A percentile compares a stretch with the other conserved stretches of the same genome.
Evolutionary conservation across 2,888 invertebrate genomes (phyloP).

Genomic region (Marasmarcha lunaedactyla): DNA sequence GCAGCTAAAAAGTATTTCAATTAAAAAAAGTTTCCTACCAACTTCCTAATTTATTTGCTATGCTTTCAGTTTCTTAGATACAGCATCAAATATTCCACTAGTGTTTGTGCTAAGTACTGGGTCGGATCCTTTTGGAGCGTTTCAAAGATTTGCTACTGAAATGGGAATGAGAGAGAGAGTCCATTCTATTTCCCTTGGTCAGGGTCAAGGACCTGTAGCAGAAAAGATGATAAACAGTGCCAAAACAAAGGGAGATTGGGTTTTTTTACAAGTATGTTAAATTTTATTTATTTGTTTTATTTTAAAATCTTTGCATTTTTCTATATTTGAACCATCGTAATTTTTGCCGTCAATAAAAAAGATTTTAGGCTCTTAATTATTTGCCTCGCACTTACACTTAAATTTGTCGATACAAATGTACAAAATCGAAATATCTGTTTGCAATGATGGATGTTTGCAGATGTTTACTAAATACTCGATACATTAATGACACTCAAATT

Average conservation of each 20-base stretch:
- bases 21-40: too few relatives aligned
- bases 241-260: conserved; percentile 83
- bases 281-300: neutral
- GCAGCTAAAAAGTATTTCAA: too few relatives aligned
- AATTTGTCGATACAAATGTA: too few relatives aligned
- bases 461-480: too few relatives aligned
- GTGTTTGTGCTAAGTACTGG: conserved; percentile 91
- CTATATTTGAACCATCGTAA: neutral
- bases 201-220: conserved; percentile 91
- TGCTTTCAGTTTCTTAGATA: too few relatives aligned
- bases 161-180: conserved; percentile 77
- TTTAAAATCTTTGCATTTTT: too few relatives aligned
- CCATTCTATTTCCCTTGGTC: conserved; percentile 88
- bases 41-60: too few relatives aligned
- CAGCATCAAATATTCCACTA: conserved; percentile 78
- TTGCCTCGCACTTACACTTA: too few relatives aligned
- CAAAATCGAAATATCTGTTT: too few relatives aligned
- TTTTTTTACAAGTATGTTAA: conserved; percentile 81
- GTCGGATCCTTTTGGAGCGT: conserved; percentile 88
- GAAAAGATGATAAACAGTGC: conserved; percentile 82
- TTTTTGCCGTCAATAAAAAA: too few relatives aligned
- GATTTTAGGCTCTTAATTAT: neutral
- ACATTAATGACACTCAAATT: too few relatives aligned
- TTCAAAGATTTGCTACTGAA: conserved; percentile 83
- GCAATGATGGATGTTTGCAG: too few relatives aligned